phyloP scores from a whole-genome alignment of 2,888 invertebrate species.

The Nemotelus nigrinus region DNA sequence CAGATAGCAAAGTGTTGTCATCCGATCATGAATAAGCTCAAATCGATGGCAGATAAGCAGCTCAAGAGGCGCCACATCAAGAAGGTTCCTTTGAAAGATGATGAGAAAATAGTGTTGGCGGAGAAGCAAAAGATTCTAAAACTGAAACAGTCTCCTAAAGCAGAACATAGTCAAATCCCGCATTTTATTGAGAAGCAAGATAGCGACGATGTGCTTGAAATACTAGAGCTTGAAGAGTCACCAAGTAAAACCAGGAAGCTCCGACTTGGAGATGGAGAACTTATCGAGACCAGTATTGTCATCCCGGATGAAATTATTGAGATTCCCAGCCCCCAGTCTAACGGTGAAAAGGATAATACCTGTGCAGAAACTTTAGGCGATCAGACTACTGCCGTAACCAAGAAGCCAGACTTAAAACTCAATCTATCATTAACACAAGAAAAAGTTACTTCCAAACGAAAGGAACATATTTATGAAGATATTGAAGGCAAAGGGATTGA shows the following conservation, averaged over 20 bases:
- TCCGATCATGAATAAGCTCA: slow-evolving; percentile 73
- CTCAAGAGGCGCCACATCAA: slow-evolving; percentile 66
- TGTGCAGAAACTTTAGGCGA: slow-evolving; percentile 27
- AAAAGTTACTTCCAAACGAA: slow-evolving; percentile 66
- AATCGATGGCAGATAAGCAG: slow-evolving; percentile 72
- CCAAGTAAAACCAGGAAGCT: slow-evolving; percentile 61
- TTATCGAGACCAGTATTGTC: slow-evolving; percentile 55
- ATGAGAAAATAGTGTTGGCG: slow-evolving; percentile 66
- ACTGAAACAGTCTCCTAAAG: slow-evolving; percentile 71
- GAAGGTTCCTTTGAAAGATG: slow-evolving; percentile 60
- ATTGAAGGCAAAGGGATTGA: slow-evolving; percentile 63
- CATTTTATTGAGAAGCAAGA: slow-evolving; percentile 65
- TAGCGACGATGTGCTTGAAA: slow-evolving; percentile 64
- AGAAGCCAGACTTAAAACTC: slow-evolving; percentile 48
- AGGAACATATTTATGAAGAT: slow-evolving; percentile 73
- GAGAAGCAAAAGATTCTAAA: slow-evolving; percentile 70
- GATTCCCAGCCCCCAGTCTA: slow-evolving; percentile 52
- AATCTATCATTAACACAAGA: slow-evolving; percentile 55
- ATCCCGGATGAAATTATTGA: slow-evolving; percentile 64
- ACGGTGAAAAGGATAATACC: slow-evolving; percentile 32
- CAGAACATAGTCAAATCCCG: slow-evolving; percentile 66
- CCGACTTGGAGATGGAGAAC: slow-evolving; percentile 46
- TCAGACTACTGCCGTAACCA: background rate
- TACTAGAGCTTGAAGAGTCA: slow-evolving; percentile 64
- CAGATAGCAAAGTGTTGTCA: slow-evolving; percentile 69